These are phyloP conservation scores for Odontomyia ornata DNA, from an alignment of 2,888 invertebrate species.

Conservation along the genomic window DNA sequence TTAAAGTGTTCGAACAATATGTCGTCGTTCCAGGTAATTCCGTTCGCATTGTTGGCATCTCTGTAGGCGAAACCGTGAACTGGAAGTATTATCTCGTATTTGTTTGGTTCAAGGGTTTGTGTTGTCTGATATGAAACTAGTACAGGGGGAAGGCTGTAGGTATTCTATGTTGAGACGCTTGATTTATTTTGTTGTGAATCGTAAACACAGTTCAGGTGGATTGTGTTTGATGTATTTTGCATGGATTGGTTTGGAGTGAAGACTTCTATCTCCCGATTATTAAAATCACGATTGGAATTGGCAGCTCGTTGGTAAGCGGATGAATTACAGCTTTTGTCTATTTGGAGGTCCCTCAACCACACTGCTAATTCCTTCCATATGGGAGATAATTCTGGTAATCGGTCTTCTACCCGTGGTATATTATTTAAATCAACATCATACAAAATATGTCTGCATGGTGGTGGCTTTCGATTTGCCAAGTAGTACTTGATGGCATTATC, in stretches of 20 bases:
- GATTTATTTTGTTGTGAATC: background rate
- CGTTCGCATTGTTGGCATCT: too few relatives aligned
- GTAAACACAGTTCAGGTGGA: conserved; percentile 33
- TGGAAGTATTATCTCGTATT: background rate
- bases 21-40: too few relatives aligned
- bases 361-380: conserved; percentile 59
- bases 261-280: background rate
- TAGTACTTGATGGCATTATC: conserved; percentile 69
- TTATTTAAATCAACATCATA: conserved; percentile 57
- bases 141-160: background rate
- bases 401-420: conserved; percentile 56
- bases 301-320: background rate
- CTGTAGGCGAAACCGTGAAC: too few relatives aligned
- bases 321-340: background rate
- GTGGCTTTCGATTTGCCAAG: conserved; percentile 65
- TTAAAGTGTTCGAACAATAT: too few relatives aligned
- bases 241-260: background rate
- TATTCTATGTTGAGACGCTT: background rate
- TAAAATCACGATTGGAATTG: background rate
- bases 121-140: background rate
- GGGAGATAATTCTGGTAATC: conserved; percentile 56
- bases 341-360: conserved; percentile 43
- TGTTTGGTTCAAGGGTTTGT: background rate
- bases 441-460: conserved; percentile 66
- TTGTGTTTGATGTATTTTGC: conserved; percentile 22